Evolutionary conservation across 2,888 invertebrate species (phyloP).

Genomic region (Opisthograptis luteolata): DNA sequence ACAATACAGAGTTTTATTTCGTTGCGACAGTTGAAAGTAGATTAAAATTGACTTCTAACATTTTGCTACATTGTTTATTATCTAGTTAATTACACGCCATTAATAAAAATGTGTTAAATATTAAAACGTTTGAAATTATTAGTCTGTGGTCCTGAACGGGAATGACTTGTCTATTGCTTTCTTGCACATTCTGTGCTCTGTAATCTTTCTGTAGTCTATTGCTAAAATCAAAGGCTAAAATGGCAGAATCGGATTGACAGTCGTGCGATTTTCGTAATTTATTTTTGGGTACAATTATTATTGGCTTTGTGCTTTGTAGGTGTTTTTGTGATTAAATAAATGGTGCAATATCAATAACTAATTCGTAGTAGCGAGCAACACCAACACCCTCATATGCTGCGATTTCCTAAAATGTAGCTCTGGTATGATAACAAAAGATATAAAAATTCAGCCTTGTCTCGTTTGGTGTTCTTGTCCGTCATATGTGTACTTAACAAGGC

Average conservation of each 20-base stretch:
- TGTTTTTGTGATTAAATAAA: slow-evolving; percentile 49
- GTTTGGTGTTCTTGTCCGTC: slow-evolving; percentile 68
- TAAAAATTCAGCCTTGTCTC: slow-evolving; percentile 74
- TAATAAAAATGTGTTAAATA: no score
- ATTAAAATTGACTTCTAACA: no score
- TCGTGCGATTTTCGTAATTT: slow-evolving; percentile 77
- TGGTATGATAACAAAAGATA: slow-evolving; percentile 83
- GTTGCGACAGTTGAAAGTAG: no score
- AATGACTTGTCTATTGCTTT: no score
- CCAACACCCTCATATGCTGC: slow-evolving; percentile 55
- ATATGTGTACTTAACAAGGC: slow-evolving; percentile 67
- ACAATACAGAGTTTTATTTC: no score
- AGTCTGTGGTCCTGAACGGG: no score
- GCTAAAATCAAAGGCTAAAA: no score
- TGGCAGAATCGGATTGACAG: slow-evolving; percentile 80
- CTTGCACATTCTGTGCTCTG: no score
- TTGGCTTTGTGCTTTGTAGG: slow-evolving; percentile 56
- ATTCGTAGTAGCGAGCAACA: slow-evolving; percentile 38
- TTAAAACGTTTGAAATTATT: no score
- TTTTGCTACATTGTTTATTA: no score
- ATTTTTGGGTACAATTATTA: slow-evolving; percentile 73
- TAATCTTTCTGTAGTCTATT: no score
- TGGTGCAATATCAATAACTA: slow-evolving; percentile 39
- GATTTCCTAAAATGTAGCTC: slow-evolving; percentile 70
- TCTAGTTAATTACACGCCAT: no score